Percentiles rank a stretch among this genome's conserved stretches.
Conservation (phyloP, 2,797 vertebrate genomes). For the Pitangus sulphuratus region DNA sequence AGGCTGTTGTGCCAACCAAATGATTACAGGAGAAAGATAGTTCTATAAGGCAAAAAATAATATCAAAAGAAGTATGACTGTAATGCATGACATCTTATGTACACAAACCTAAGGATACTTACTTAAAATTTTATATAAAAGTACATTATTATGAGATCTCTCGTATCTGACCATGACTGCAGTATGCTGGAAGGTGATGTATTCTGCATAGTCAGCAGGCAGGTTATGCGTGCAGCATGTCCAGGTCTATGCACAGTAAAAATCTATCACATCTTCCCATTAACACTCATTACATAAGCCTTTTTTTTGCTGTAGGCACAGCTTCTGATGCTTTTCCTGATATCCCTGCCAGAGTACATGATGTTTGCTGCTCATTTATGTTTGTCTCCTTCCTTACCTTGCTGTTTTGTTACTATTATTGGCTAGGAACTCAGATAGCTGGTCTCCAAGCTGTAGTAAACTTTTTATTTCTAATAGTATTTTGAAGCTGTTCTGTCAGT, state of each 20-base stretch:
- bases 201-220: not conserved
- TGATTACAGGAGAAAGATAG: not conserved
- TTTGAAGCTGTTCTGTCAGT: not conserved
- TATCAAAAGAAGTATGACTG: not conserved
- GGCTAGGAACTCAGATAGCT: not conserved
- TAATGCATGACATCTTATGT: not conserved
- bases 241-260: not conserved
- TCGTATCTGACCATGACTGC: not conserved
- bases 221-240: not conserved
- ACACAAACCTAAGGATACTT: not conserved
- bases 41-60: not conserved
- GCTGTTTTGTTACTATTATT: not conserved
- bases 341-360: fast-evolving
- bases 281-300: not conserved
- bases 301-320: not conserved
- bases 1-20: not conserved
- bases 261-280: not conserved
- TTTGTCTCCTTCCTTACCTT: not conserved
- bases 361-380: not conserved
- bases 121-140: not conserved
- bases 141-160: not conserved
- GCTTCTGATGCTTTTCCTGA: not conserved
- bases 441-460: not conserved
- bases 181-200: not conserved
- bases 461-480: not conserved